Evolutionary conservation across 2,113 vertebrate species (phyloP).

Genomic region (Xerus inauris): DNA sequence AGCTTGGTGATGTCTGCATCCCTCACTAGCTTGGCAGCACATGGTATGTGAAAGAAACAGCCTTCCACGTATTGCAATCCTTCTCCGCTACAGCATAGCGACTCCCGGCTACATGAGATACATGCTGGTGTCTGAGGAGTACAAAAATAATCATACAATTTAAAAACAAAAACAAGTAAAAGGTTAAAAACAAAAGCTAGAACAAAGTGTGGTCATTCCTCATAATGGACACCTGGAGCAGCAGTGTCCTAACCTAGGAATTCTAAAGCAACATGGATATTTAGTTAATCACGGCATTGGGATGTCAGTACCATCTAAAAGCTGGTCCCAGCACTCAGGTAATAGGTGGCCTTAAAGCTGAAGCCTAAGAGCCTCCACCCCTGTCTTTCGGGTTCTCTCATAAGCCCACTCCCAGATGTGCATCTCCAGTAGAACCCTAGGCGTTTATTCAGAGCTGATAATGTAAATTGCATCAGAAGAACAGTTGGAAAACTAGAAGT

Average conservation of each 20-base stretch:
- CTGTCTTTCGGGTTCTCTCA: not conserved
- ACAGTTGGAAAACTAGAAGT: not conserved
- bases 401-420: not conserved
- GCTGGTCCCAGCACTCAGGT: not conserved
- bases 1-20: not conserved
- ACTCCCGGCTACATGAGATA: not conserved
- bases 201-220: not conserved
- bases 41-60: not conserved
- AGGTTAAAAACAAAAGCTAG: not conserved
- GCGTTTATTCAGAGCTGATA: not conserved
- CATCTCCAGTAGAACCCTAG: not conserved
- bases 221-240: not conserved
- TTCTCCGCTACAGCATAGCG: not conserved
- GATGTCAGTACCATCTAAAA: not conserved
- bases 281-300: not conserved
- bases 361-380: not conserved
- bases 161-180: not conserved
- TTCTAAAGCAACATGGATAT: not conserved
- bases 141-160: not conserved
- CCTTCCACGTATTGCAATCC: not conserved
- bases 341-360: not conserved
- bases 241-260: not conserved
- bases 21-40: not conserved
- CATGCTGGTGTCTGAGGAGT: not conserved
- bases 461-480: not conserved